Base-by-base conservation (phyloP, 2,888 invertebrate species). In the Allolobophora icterica region DNA sequence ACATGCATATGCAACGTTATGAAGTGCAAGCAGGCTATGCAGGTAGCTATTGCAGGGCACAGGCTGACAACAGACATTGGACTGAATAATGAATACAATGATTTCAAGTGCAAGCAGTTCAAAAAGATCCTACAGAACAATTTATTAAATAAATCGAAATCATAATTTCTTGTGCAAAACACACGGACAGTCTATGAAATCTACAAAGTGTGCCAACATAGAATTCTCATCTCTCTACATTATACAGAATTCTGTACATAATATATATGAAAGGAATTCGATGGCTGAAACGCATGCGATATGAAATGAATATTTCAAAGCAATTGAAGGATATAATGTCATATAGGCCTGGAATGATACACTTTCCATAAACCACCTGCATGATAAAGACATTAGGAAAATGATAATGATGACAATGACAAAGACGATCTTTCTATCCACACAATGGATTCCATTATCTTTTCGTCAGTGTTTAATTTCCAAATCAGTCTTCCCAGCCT, bases 61-160 rank as follows among this genome's bases (percentile, higher is more conserved):
- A 6, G 58, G 19, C 19, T 17, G 52, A 52, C 19, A 19, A 52
- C 52, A 52, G 52, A 13, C 15, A 52, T 13, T 3, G 15, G 2
- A 19, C 52, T 52, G n/a, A n/a, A 0, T n/a, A n/a, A 71, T n/a
- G n/a, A 30, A n/a, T 71, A 71, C 71, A n/a, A 30, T 71, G 71
- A 71, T 71, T 71, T 71, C 71, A 71, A 71, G 71, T 11, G 71
- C 71, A 71, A 24, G 71, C 71, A 71, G 71, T 71, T 71, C 71
- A 71, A 71, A 8, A 30, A n/a, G 71, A 71, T 71, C 71, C 30
- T 71, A 71, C 13, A 71, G 71, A 30, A 8, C 71, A 71, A 71
- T 71, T 71, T n/a, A 71, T 71, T 71, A 71, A 71, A n/a, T n/a
- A n/a, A n/a, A 71, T 71, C n/a, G 71, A 71, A 71, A 71, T 71